phyloP scores from a whole-genome alignment of 2,797 vertebrate species.

The Ciconia nigra region DNA sequence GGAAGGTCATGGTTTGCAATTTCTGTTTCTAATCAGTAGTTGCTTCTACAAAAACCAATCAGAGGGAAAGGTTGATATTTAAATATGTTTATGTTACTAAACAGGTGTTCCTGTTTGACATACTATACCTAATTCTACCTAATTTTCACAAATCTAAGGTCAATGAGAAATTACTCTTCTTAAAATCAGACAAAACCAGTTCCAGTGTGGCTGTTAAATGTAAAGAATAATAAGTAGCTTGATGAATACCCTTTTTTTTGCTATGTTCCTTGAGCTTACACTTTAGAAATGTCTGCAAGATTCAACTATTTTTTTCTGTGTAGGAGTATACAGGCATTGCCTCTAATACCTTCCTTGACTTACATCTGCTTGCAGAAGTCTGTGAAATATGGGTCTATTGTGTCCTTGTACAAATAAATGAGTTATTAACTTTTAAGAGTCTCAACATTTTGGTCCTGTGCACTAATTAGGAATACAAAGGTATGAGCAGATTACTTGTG shows the following conservation, averaged over 20 bases:
- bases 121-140: conserved; percentile 52
- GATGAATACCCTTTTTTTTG: not conserved
- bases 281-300: not conserved
- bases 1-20: conserved; percentile 69
- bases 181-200: conserved; percentile 18
- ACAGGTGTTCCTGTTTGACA: conserved; percentile 73
- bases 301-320: not conserved
- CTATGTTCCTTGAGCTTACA: not conserved
- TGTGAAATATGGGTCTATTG: not conserved
- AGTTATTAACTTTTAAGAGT: not conserved
- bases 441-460: not conserved
- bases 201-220: not conserved
- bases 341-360: not conserved
- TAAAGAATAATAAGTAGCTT: conserved; percentile 16
- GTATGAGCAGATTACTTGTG: not conserved
- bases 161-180: conserved; percentile 53
- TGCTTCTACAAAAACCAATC: conserved; percentile 71
- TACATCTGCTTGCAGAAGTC: not conserved
- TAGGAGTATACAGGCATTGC: not conserved
- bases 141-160: conserved; percentile 69
- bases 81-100: conserved; percentile 74
- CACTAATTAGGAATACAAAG: not conserved
- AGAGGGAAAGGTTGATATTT: conserved; percentile 75
- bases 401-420: not conserved
- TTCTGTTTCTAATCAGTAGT: conserved; percentile 69